Evolutionary conservation across 1,140 invertebrate genomes (phyloP), one percentile per base, ranked within the genome.

Genomic region (Oedothorax gibbosus): DNA sequence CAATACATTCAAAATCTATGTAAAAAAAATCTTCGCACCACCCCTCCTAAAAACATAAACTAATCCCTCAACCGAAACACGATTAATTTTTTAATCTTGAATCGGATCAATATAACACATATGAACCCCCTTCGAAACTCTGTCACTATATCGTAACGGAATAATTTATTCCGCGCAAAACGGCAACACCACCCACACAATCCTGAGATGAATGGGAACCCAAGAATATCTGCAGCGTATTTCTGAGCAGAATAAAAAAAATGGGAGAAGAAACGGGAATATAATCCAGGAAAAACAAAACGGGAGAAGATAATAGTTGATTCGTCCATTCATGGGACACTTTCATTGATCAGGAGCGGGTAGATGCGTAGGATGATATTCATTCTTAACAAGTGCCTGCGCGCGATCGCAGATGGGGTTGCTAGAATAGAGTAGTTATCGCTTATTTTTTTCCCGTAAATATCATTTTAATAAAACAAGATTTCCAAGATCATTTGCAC

Each of bases 271-370:
- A 73, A 15, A 49, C 15, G 50, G 53, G 20, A 75, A 57, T 57
- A 81, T 9, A 56, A 81, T 15, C 20, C 35, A 71, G 53, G 50
- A 57, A 60, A 81, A 71, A 81, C 7, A 60, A 76, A 60, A 53
- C 66, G 9, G 21, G 51, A 12, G 49, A 65, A 50, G 62, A 77
- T 65, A 77, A 77, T 62, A 71, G 64, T 81, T 71, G 66, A 71
- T 66, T 81, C 68, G n/a, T 14, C 78, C 66, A 81, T 81, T 81
- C 78, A 81, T 14, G 64, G 68, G 78, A 81, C 78, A 81, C 20
- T 81, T 81, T 81, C 78, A 81, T 81, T 81, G 78, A 81, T 81
- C 78, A 81, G 62, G 21, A 81, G 49, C 51, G 66, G 72, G 68
- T 69, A 53, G 78, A 81, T 60, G 78, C 78, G 78, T 81, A 81